Evolutionary conservation across 2,888 invertebrate genomes (phyloP), one percentile per base, ranked within the genome.

Genomic region (Psylliodes chrysocephalus): DNA sequence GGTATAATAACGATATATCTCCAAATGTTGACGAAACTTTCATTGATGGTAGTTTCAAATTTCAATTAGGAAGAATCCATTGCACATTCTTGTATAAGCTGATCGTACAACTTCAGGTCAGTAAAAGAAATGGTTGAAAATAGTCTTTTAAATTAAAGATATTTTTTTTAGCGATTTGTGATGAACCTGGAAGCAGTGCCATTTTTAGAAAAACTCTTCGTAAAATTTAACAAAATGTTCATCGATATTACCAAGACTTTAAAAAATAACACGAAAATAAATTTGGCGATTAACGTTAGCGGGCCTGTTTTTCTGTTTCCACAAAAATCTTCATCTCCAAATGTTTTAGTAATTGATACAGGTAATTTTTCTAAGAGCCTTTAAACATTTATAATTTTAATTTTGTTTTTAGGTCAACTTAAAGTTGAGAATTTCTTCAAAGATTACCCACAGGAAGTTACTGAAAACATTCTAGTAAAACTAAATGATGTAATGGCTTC

Each of bases 321-420:
- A 0, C 93, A 93, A 74, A 91, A 91, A 75, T 89, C 91, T 0
- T 90, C 91, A 4, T 91, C 91, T 0, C 91, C 92, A 0, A 92
- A 91, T 78, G 84, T 93, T 5, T 80, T 94, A 47, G 88, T 93
- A 17, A 82, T 93, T n/a, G 91, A 91, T 75, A 86, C 89, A 81
- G 91, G 90, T 88, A 82, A 28, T 28, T n/a, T 28, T 6, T 1
- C 17, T 44, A 19, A 6, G n/a, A n/a, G n/a, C n/a, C 10, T 40
- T 19, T 1, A 18, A 25, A 47, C n/a, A n/a, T n/a, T n/a, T n/a
- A n/a, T n/a, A n/a, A n/a, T n/a, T n/a, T n/a, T n/a, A n/a, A n/a
- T n/a, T 14, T 40, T n/a, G 14, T 15, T 76, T 75, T 42, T 82
- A 87, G 93, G 93, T 51, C 89, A 91, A 75, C 84, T 94, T n/a